These are phyloP conservation scores for Pseudorhombus dupliciocellatus DNA, from an alignment of 2,113 vertebrate genomes.

Conservation along the genomic window DNA sequence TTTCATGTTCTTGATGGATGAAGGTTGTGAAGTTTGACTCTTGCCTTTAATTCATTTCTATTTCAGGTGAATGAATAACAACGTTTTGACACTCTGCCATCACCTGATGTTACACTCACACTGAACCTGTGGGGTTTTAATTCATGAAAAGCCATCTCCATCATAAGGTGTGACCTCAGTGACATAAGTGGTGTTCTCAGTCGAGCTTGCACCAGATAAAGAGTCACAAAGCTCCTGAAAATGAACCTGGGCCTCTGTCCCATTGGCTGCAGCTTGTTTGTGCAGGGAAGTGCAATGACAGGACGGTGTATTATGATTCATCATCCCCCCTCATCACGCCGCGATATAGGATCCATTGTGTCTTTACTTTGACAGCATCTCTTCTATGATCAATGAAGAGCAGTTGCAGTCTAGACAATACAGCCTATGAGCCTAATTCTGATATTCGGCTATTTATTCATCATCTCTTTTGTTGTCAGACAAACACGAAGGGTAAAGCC, in stretches of 20 bases:
- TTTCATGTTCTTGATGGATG: too few species aligned
- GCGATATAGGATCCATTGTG: not conserved
- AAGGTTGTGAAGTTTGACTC: too few species aligned
- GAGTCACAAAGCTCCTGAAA: too few species aligned
- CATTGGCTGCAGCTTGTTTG: constrained; percentile 14
- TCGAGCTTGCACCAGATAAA: not conserved
- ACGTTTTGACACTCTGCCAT: constrained; percentile 15
- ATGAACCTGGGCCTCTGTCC: not conserved
- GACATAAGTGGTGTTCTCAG: not conserved
- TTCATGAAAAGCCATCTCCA: not conserved
- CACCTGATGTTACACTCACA: not conserved
- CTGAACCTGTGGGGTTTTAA: not conserved
- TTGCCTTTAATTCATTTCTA: too few species aligned
- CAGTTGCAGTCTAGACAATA: not conserved
- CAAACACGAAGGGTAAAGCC: constrained; percentile 4
- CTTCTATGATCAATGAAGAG: constrained; percentile 12
- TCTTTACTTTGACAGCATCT: not conserved
- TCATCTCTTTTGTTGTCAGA: constrained; percentile 9
- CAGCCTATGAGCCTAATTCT: not conserved
- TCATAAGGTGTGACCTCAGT: not conserved
- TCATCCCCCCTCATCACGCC: constrained; percentile 21
- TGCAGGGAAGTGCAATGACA: not conserved
- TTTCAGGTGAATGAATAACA: too few species aligned
- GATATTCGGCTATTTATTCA: constrained; percentile 16
- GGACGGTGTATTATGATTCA: constrained; percentile 9